A percentile compares a stretch with the other conserved stretches of the same genome.
These are phyloP conservation scores for Eupelmus urozonus DNA, from an alignment of 2,888 invertebrate species.

Conservation along the genomic window DNA sequence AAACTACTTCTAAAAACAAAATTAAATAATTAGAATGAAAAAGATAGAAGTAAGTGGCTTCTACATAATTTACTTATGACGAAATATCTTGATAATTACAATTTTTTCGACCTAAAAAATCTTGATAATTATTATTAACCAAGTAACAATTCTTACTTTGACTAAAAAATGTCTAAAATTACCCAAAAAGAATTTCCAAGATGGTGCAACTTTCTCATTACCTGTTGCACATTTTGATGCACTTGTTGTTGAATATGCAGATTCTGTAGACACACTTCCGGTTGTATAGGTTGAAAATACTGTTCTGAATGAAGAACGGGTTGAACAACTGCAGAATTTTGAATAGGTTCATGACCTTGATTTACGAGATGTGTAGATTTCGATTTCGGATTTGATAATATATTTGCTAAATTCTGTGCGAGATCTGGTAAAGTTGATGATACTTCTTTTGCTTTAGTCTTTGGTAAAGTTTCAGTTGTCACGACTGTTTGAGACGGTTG, in stretches of 20 bases:
- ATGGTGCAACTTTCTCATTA: slow-evolving; percentile 58
- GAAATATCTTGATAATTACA: no score
- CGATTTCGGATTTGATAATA: slow-evolving; percentile 74
- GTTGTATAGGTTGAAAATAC: slow-evolving; percentile 74
- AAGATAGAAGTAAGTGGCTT: no score
- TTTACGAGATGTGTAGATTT: slow-evolving; percentile 70
- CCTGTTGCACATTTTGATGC: slow-evolving; percentile 65
- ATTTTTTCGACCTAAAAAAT: slow-evolving; percentile 30
- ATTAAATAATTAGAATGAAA: no score
- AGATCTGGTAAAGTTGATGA: slow-evolving; percentile 75
- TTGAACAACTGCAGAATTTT: slow-evolving; percentile 61
- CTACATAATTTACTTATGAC: no score
- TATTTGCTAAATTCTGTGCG: slow-evolving; percentile 75
- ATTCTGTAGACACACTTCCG: slow-evolving; percentile 66
- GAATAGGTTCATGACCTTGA: slow-evolving; percentile 66
- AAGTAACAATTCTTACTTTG: slow-evolving; percentile 4
- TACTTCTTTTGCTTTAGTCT: slow-evolving; percentile 72
- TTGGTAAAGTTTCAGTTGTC: slow-evolving; percentile 59
- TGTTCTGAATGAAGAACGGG: slow-evolving; percentile 69
- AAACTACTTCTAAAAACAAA: no score
- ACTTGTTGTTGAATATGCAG: slow-evolving; percentile 62
- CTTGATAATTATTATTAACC: slow-evolving; percentile 18
- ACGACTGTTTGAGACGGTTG: slow-evolving; percentile 44
- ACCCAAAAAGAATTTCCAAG: slow-evolving; percentile 57
- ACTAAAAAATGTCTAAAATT: slow-evolving; percentile 50